Conservation (phyloP, 2,113 vertebrate species). For the Psephotus haematonotus region DNA sequence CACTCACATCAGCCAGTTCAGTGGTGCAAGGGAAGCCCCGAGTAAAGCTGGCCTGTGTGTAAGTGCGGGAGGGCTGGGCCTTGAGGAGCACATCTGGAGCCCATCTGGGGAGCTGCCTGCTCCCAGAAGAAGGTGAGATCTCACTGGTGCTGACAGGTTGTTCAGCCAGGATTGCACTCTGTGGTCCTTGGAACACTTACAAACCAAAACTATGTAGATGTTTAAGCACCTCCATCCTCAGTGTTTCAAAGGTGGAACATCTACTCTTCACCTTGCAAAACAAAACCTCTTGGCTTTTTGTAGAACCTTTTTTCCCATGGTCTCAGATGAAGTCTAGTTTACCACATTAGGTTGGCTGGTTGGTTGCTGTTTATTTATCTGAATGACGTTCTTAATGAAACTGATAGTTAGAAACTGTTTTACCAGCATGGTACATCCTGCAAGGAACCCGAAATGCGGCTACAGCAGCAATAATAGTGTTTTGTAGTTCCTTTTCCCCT, state of each 20-base stretch:
- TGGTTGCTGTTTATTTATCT: background rate
- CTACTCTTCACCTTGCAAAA: background rate
- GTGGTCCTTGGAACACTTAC: background rate
- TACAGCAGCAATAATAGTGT: conserved; percentile 37
- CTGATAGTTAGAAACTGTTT: background rate
- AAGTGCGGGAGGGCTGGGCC: background rate
- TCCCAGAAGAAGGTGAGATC: background rate
- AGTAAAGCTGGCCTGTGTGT: background rate
- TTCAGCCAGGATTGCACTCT: rapidly evolving
- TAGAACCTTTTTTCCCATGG: background rate
- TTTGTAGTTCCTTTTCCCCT: background rate
- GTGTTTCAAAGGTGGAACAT: background rate
- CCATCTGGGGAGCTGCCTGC: background rate
- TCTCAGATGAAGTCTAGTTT: background rate
- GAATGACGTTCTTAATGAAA: background rate
- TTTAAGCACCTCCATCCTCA: background rate
- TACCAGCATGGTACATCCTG: background rate
- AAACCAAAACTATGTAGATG: background rate
- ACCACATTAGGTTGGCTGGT: background rate
- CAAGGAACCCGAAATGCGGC: background rate
- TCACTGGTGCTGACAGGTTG: background rate
- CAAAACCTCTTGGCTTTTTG: background rate
- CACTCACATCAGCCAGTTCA: rapidly evolving
- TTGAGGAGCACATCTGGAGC: background rate
- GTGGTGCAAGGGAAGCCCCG: background rate